Evolutionary conservation across 2,797 vertebrate species (phyloP).

Genomic region (Scyliorhinus canicula): DNA sequence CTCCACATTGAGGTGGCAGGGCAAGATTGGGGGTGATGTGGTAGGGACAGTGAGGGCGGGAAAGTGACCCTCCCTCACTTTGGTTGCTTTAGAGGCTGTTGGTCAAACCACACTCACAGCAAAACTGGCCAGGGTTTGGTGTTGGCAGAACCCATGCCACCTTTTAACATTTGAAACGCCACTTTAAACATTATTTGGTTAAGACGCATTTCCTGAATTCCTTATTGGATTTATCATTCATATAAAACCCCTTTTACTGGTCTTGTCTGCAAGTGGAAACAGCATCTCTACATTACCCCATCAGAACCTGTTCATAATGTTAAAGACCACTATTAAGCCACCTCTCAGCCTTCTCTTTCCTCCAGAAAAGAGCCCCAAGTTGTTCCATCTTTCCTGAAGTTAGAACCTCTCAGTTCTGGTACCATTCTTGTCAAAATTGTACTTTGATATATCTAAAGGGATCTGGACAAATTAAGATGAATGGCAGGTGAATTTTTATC

Average conservation of each 20-base stretch:
- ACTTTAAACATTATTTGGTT: not conserved
- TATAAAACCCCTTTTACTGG: not conserved
- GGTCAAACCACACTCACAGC: not conserved
- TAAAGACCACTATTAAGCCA: not conserved
- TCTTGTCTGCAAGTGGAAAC: not conserved
- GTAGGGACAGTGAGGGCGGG: no score
- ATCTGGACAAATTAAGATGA: not conserved
- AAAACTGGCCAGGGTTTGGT: not conserved
- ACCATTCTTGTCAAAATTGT: not conserved
- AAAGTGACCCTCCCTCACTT: not conserved
- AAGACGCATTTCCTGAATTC: not conserved
- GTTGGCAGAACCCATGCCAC: not conserved
- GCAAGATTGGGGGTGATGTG: no score
- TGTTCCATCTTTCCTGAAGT: not conserved
- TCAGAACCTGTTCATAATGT: not conserved
- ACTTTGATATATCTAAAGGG: not conserved
- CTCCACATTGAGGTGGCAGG: not conserved
- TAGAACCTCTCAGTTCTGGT: not conserved
- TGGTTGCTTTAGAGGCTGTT: not conserved
- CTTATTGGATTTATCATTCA: not conserved
- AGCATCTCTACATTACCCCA: not conserved
- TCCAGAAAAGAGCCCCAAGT: not conserved
- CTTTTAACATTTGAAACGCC: not conserved
- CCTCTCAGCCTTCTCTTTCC: not conserved
- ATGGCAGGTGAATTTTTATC: not conserved